Conservation (phyloP, 2,113 vertebrate genomes). For the Rhagologus leucostigma region DNA sequence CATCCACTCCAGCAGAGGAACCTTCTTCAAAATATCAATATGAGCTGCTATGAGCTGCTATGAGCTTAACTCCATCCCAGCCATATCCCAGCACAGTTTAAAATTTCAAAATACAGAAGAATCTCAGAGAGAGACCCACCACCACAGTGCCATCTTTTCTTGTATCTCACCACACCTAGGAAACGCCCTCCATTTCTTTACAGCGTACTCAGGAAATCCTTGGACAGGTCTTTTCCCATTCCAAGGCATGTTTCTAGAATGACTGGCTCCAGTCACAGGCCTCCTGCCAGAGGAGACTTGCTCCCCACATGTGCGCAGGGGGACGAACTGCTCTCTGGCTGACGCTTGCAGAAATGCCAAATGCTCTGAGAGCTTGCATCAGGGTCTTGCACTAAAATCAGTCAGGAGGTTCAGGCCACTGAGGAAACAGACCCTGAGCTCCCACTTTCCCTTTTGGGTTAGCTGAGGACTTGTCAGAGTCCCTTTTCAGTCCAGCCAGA, state of each 20-base stretch:
- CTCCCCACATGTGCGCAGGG: accelerated
- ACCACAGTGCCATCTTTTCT: background rate
- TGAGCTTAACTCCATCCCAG: background rate
- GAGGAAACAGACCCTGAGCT: background rate
- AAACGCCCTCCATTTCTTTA: background rate
- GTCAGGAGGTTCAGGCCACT: background rate
- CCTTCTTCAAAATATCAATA: background rate
- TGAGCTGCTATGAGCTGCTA: background rate
- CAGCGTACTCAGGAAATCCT: background rate
- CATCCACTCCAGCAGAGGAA: background rate
- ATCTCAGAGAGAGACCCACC: background rate
- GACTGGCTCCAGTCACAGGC: background rate
- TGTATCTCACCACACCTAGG: background rate
- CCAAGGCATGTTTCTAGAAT: accelerated
- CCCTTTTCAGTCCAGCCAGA: background rate
- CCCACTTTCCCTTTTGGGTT: background rate
- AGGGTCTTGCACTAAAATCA: background rate
- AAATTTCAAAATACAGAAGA: background rate
- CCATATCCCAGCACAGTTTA: background rate
- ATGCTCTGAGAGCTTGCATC: background rate
- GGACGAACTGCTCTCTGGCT: background rate
- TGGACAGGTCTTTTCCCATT: background rate
- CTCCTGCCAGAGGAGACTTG: background rate
- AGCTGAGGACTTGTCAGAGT: background rate
- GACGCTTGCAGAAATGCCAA: background rate